Percentiles rank a stretch among this genome's conserved stretches.
phyloP scores from a whole-genome alignment of 1,140 invertebrate genomes.

The Aphelinus certus region DNA sequence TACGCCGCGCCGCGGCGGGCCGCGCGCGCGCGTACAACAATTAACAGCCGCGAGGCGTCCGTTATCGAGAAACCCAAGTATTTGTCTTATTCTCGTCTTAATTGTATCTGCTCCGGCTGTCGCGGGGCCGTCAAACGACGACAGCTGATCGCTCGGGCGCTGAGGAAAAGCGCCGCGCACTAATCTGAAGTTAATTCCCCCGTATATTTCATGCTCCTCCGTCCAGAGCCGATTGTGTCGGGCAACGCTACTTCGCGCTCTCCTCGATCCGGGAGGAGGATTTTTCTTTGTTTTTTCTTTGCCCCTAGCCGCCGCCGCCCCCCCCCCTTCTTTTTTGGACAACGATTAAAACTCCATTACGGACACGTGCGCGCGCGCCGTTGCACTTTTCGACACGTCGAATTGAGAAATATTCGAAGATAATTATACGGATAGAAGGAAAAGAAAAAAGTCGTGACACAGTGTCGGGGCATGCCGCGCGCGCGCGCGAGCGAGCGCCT shows the following conservation, averaged over 20 bases:
- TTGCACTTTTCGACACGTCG: not conserved
- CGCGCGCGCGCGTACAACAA: conserved; percentile 2
- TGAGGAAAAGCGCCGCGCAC: too few species aligned
- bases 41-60: not conserved
- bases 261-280: not conserved
- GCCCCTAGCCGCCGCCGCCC: not conserved
- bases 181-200: too few species aligned
- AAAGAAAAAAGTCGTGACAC: not conserved
- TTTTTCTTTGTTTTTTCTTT: not conserved
- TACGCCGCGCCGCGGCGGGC: not conserved
- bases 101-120: not conserved
- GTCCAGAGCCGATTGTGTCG: too few species aligned
- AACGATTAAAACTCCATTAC: conserved; percentile 12
- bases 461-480: too few species aligned
- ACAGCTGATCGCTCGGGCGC: too few species aligned
- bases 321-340: not conserved
- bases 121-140: too few species aligned
- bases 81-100: not conserved
- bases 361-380: not conserved
- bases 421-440: not conserved
- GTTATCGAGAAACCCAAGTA: not conserved
- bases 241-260: not conserved
- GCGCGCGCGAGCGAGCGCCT: too few species aligned
- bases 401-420: too few species aligned
- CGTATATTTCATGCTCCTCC: too few species aligned